Conservation (phyloP, 53 echinoderm and acorn worm genomes). For the Henricia sp. region DNA sequence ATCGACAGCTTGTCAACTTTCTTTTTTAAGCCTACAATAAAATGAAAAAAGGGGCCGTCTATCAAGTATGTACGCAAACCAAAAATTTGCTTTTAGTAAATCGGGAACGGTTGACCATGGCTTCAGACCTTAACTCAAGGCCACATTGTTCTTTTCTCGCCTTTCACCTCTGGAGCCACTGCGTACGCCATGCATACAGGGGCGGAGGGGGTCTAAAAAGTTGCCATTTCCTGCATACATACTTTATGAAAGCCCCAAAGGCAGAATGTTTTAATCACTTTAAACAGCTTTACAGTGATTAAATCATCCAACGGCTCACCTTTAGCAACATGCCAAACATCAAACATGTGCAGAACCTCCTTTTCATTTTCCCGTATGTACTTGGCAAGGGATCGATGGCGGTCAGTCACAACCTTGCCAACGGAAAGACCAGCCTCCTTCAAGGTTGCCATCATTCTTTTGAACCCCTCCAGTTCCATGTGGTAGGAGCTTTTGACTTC, state of each 20-base stretch:
- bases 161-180: neutral
- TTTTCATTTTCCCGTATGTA: slow-evolving; percentile 47
- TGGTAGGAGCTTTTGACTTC: too few species aligned
- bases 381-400: slow-evolving; percentile 63
- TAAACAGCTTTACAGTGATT: neutral
- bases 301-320: neutral
- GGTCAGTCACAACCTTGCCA: neutral
- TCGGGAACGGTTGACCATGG: neutral
- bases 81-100: neutral
- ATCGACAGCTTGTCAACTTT: slow-evolving; percentile 22
- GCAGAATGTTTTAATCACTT: neutral
- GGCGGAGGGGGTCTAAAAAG: too few species aligned
- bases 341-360: slow-evolving; percentile 50
- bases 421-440: neutral
- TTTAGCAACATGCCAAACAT: slow-evolving; percentile 75
- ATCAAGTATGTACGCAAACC: too few species aligned
- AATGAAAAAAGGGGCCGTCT: neutral
- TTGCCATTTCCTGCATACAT: too few species aligned
- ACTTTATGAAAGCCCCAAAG: neutral
- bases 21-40: slow-evolving; percentile 2
- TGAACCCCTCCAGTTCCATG: neutral
- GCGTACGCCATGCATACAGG: too few species aligned
- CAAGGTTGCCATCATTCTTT: neutral
- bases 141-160: neutral
- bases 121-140: neutral